phyloP scores from a whole-genome alignment of 1,140 invertebrate genomes.

The Nylanderia fulva region DNA sequence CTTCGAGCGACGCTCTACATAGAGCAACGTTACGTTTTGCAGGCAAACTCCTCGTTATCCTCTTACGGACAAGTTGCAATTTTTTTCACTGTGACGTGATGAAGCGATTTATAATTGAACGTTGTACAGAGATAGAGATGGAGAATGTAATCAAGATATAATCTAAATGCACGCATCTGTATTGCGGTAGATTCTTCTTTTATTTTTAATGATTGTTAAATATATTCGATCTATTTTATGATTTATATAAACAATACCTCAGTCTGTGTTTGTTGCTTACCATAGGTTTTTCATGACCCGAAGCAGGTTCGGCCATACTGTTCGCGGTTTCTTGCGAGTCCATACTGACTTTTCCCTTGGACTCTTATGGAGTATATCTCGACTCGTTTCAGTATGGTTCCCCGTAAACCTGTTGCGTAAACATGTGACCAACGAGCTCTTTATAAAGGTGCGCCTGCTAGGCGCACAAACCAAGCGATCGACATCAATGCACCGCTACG shows the following conservation, averaged over 20 bases:
- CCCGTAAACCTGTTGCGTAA: slow-evolving; percentile 82
- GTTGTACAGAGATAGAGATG: background rate
- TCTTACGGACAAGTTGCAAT: background rate
- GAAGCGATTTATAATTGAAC: background rate
- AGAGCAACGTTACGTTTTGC: slow-evolving; percentile 4
- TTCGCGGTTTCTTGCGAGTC: slow-evolving; percentile 79
- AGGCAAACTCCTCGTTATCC: background rate
- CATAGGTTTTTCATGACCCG: slow-evolving; percentile 73
- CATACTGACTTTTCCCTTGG: slow-evolving; percentile 71
- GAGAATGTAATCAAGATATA: background rate
- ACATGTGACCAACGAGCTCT: slow-evolving; percentile 48
- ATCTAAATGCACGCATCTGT: background rate
- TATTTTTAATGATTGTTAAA: background rate
- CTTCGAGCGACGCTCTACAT: background rate
- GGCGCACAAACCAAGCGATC: slow-evolving; percentile 54
- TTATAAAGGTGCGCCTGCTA: slow-evolving; percentile 18
- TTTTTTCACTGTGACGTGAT: background rate
- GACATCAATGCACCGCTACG: slow-evolving; percentile 20
- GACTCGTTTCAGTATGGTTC: slow-evolving; percentile 64
- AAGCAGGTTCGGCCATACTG: slow-evolving; percentile 64
- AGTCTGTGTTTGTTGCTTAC: slow-evolving; percentile 76
- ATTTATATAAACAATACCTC: slow-evolving; percentile 7
- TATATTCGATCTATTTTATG: background rate
- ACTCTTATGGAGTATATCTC: slow-evolving; percentile 54
- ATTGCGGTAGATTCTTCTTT: background rate